phyloP scores from a whole-genome alignment of 2,113 vertebrate species.

The Crotalus helleri region DNA sequence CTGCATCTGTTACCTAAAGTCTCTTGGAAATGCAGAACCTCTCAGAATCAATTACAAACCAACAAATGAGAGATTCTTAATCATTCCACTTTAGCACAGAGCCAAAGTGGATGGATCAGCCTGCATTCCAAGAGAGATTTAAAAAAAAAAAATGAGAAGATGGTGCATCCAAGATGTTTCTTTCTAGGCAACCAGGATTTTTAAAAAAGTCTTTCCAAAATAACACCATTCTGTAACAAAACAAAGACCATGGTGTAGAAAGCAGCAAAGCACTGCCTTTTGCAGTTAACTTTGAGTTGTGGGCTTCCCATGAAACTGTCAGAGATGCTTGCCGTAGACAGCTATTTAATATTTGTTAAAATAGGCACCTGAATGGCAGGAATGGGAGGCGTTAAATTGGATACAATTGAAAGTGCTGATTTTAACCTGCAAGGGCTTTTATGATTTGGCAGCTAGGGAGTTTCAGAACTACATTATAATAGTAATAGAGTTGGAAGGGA shows the following conservation, averaged over 20 bases:
- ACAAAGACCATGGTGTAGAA: background rate
- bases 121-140: background rate
- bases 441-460: background rate
- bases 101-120: background rate
- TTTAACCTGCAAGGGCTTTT: background rate
- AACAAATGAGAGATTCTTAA: background rate
- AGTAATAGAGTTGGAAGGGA: too few relatives aligned
- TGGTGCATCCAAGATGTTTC: accelerated
- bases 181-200: background rate
- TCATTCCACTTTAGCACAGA: background rate
- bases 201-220: background rate
- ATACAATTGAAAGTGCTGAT: background rate
- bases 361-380: background rate
- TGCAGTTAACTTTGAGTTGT: background rate
- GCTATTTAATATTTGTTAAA: background rate
- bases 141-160: background rate
- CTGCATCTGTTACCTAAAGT: background rate
- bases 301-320: background rate
- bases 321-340: background rate
- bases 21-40: background rate
- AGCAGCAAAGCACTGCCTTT: background rate
- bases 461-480: background rate
- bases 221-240: background rate
- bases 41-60: background rate
- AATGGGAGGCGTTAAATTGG: background rate